Conservation (phyloP, 2,113 vertebrate species). For the Myiopsitta monachus region DNA sequence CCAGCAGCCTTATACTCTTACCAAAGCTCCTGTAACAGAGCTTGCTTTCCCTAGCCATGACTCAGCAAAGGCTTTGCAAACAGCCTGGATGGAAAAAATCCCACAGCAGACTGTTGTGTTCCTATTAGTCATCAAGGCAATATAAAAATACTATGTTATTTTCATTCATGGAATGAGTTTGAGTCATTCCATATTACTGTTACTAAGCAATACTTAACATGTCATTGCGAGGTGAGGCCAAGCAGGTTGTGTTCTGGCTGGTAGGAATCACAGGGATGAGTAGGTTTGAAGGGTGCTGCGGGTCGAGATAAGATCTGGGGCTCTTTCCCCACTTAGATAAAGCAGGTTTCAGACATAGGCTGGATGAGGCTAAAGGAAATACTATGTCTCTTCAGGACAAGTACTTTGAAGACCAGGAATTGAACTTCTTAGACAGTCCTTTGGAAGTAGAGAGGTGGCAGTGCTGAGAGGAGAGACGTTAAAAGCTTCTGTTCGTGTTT, state of each 20-base stretch:
- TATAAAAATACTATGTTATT: not conserved
- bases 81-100: slow-evolving; percentile 23
- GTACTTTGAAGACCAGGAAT: not conserved
- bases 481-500: not conserved
- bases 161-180: slow-evolving; percentile 38
- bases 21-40: not conserved
- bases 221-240: not conserved
- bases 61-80: slow-evolving; percentile 23
- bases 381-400: not conserved
- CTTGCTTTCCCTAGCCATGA: not conserved
- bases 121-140: slow-evolving; percentile 28
- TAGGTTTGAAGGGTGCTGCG: not conserved
- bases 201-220: slow-evolving; percentile 31
- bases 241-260: not conserved
- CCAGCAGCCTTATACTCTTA: not conserved
- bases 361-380: not conserved
- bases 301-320: not conserved
- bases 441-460: not conserved
- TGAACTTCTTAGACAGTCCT: not conserved
- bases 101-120: not conserved
- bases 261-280: not conserved
- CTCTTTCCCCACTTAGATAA: fast-evolving
- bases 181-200: not conserved
- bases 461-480: not conserved
- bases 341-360: not conserved